A percentile compares a stretch with the other conserved stretches of the same genome.
Evolutionary conservation across 2,113 vertebrate species (phyloP).

Genomic region (Pachypanchax playfairii): DNA sequence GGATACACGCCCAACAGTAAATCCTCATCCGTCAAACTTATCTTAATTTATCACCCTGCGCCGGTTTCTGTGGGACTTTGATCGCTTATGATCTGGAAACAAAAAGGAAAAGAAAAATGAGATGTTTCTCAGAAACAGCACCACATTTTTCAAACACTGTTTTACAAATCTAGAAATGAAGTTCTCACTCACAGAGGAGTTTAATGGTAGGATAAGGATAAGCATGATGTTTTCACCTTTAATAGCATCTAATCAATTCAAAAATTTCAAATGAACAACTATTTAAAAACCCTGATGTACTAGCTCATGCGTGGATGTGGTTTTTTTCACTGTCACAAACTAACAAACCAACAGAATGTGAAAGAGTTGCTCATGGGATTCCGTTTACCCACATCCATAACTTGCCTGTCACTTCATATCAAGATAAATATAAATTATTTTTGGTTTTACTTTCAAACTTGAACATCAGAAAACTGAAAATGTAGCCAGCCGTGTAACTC

Average conservation of each 20-base stretch:
- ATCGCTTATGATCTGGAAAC: conserved; percentile 26
- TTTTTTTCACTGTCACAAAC: conserved; percentile 22
- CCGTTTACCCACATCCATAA: conserved; percentile 39
- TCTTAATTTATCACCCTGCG: conserved; percentile 40
- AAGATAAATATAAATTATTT: conserved; percentile 27
- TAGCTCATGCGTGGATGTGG: conserved; percentile 1
- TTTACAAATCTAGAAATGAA: conserved; percentile 20
- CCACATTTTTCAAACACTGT: too few species aligned
- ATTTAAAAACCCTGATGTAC: background rate
- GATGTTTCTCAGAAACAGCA: too few species aligned
- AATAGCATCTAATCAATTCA: conserved; percentile 11
- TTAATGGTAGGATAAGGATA: too few species aligned
- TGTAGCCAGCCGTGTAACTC: background rate
- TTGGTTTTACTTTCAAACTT: conserved; percentile 2
- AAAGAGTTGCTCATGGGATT: conserved; percentile 22
- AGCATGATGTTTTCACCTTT: background rate
- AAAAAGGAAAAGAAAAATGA: conserved; percentile 8
- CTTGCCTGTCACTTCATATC: conserved; percentile 30
- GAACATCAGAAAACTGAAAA: background rate
- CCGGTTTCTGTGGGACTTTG: conserved; percentile 42
- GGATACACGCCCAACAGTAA: conserved; percentile 46
- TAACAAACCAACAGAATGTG: conserved; percentile 28
- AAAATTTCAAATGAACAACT: conserved; percentile 1
- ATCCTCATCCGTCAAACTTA: conserved; percentile 43
- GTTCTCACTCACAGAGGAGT: too few species aligned